phyloP scores from a whole-genome alignment of 2,113 vertebrate species.

The Leuciscus idus region DNA sequence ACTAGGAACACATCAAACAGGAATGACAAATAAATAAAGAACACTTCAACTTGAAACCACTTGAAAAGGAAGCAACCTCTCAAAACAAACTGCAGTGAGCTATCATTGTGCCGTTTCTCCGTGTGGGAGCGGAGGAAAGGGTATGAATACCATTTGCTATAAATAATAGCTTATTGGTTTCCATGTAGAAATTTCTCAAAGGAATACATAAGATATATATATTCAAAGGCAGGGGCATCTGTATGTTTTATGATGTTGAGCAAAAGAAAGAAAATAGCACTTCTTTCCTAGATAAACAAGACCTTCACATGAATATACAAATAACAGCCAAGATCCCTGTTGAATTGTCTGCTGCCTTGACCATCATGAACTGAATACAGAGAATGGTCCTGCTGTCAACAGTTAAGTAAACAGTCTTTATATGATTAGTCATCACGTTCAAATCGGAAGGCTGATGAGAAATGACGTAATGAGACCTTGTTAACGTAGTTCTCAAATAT shows the following conservation, averaged over 20 bases:
- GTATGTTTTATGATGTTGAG: not conserved
- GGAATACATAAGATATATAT: not conserved
- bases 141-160: not conserved
- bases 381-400: too few species aligned
- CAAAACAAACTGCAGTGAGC: not conserved
- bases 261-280: not conserved
- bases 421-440: not conserved
- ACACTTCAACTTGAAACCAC: conserved; percentile 34
- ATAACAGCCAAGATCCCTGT: not conserved
- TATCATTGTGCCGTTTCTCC: not conserved
- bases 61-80: conserved; percentile 24
- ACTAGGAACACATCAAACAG: conserved; percentile 20
- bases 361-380: not conserved
- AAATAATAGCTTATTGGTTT: conserved; percentile 37
- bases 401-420: not conserved
- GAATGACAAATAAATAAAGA: conserved; percentile 37
- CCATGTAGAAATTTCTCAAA: not conserved
- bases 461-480: not conserved
- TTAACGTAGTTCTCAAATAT: not conserved
- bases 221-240: not conserved
- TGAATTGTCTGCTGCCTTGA: not conserved
- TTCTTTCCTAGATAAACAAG: not conserved
- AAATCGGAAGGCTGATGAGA: not conserved
- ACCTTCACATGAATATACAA: not conserved
- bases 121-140: not conserved